These are phyloP conservation scores for Rhadinocentrus ornatus DNA, from an alignment of 2,797 vertebrate genomes.

Conservation along the genomic window DNA sequence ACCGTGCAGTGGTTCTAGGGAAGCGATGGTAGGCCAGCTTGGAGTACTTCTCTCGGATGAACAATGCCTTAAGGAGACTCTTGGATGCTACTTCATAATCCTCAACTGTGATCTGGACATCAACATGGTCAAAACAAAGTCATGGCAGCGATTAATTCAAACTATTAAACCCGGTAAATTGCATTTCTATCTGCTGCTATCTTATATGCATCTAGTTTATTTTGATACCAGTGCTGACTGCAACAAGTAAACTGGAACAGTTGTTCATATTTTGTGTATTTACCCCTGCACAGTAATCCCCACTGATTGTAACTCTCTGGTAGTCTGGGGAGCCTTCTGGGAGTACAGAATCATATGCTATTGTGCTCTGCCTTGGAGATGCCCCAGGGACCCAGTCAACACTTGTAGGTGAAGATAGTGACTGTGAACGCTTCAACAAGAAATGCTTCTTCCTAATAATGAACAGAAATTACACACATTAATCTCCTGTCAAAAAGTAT, in stretches of 20 bases:
- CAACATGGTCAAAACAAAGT: neutral
- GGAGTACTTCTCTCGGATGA: slow-evolving; percentile 94
- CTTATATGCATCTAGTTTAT: neutral
- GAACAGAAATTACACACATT: slow-evolving; percentile 8
- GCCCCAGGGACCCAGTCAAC: slow-evolving; percentile 78
- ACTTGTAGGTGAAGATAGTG: slow-evolving; percentile 82
- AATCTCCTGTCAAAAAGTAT: neutral
- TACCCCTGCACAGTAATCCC: slow-evolving; percentile 98
- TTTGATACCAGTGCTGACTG: neutral
- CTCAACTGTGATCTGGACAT: slow-evolving; percentile 91
- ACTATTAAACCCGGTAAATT: neutral
- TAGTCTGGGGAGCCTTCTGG: slow-evolving; percentile 85
- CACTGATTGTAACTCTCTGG: slow-evolving; percentile 95
- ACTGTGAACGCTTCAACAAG: slow-evolving; percentile 93
- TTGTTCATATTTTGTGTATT: neutral
- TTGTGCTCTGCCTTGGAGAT: slow-evolving; percentile 69
- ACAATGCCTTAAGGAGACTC: slow-evolving; percentile 88
- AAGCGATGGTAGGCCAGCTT: slow-evolving; percentile 93
- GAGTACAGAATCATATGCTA: slow-evolving; percentile 26
- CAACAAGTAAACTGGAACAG: neutral
- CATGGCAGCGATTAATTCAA: neutral
- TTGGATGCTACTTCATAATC: slow-evolving; percentile 94
- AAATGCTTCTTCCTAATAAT: slow-evolving; percentile 92
- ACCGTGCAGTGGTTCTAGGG: slow-evolving; percentile 86
- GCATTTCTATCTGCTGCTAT: neutral